Percentiles rank a stretch among this genome's conserved stretches.
These are phyloP conservation scores for Erynnis tages DNA, from an alignment of 2,888 invertebrate genomes.

Conservation along the genomic window DNA sequence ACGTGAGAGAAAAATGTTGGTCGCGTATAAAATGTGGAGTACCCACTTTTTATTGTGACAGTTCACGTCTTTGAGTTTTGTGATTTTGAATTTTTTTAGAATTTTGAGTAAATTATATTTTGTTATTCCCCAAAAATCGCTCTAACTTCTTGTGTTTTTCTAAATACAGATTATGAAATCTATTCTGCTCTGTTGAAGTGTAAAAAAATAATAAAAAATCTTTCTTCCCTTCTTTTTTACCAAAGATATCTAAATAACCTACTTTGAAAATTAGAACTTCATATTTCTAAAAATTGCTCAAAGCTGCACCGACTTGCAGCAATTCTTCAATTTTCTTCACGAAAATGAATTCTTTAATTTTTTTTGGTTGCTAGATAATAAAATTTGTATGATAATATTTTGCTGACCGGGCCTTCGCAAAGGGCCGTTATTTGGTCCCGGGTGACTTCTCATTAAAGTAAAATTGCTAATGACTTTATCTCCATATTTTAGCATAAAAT, in stretches of 20 bases:
- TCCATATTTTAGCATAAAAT: slow-evolving; percentile 78
- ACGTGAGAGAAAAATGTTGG: slow-evolving; percentile 26
- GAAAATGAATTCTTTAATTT: slow-evolving; percentile 38
- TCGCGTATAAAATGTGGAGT: slow-evolving; percentile 19
- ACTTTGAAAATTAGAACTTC: neutral
- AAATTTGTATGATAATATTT: slow-evolving; percentile 47
- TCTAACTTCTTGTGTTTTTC: too few relatives aligned
- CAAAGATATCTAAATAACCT: neutral
- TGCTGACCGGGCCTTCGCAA: slow-evolving; percentile 58
- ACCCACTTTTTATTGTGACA: neutral
- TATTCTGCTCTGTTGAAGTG: too few relatives aligned
- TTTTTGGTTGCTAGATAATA: slow-evolving; percentile 38
- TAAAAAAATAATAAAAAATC: too few relatives aligned
- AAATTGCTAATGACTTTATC: slow-evolving; percentile 75
- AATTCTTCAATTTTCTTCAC: slow-evolving; percentile 32
- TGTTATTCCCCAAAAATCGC: too few relatives aligned
- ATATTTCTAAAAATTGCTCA: too few relatives aligned
- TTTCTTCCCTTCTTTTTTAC: too few relatives aligned
- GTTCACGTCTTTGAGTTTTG: slow-evolving; percentile 1
- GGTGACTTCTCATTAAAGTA: slow-evolving; percentile 65
- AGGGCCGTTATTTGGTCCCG: slow-evolving; percentile 48
- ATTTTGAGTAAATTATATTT: neutral
- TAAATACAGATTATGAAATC: too few relatives aligned
- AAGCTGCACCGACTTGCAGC: neutral
- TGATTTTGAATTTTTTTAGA: too few relatives aligned